Conservation (phyloP, 2,888 invertebrate genomes). For the Perizoma affinitatum region DNA sequence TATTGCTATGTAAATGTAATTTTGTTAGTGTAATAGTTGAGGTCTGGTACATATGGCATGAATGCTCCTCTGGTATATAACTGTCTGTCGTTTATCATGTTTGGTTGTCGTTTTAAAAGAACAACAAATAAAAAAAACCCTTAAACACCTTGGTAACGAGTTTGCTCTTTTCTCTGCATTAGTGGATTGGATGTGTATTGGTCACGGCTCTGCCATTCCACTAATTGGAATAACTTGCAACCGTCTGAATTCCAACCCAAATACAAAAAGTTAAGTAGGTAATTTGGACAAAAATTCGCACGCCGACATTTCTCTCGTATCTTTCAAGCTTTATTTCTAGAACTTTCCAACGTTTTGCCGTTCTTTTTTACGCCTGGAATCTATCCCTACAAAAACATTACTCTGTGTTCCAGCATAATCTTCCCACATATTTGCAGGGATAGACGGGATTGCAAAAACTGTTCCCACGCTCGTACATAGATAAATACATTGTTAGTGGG, state of each 20-base stretch:
- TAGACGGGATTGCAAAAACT: conserved; percentile 35
- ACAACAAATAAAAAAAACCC: too few relatives aligned
- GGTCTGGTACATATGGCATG: too few relatives aligned
- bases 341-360: conserved; percentile 2
- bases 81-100: too few relatives aligned
- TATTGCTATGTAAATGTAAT: too few relatives aligned
- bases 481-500: conserved; percentile 13
- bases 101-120: too few relatives aligned
- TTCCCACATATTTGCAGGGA: conserved; percentile 34
- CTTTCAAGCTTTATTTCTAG: conserved; percentile 3
- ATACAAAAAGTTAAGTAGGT: conserved; percentile 10
- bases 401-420: conserved; percentile 15
- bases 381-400: conserved; percentile 19
- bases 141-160: too few relatives aligned
- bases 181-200: too few relatives aligned
- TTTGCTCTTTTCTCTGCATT: too few relatives aligned
- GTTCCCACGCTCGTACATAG: conserved; percentile 36
- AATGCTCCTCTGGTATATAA: too few relatives aligned
- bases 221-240: conserved; percentile 16
- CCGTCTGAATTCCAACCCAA: conserved; percentile 11
- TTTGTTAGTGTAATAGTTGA: too few relatives aligned
- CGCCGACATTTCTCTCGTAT: conserved; percentile 5
- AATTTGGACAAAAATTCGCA: conserved; percentile 8
- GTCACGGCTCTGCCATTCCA: neutral
- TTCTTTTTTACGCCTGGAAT: conserved; percentile 13